Percentiles rank a stretch among this genome's conserved stretches.
These are phyloP conservation scores for Clostera curtula DNA, from an alignment of 2,888 invertebrate species.

Conservation along the genomic window DNA sequence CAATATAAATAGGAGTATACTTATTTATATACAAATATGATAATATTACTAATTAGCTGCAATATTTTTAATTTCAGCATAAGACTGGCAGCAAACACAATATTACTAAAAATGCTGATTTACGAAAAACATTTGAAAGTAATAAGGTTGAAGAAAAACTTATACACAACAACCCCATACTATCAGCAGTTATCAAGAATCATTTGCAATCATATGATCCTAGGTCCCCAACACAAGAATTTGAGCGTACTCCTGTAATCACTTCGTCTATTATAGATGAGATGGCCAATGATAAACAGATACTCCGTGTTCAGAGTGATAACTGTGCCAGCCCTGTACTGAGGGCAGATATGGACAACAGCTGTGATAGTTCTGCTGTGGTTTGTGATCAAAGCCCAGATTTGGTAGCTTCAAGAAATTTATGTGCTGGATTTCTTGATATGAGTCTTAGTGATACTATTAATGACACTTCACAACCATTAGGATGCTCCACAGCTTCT, in stretches of 20 bases:
- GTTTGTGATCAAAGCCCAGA: conserved; percentile 38
- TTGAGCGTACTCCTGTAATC: conserved; percentile 75
- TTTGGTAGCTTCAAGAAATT: conserved; percentile 51
- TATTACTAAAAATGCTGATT: conserved; percentile 66
- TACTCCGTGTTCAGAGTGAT: conserved; percentile 24
- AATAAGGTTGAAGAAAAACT: conserved; percentile 49
- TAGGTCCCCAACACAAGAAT: conserved; percentile 75
- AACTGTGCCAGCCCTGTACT: conserved; percentile 41
- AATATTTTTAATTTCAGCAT: conserved; percentile 43
- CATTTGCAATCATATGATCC: conserved; percentile 71
- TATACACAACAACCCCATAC: conserved; percentile 61
- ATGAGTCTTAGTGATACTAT: conserved; percentile 50
- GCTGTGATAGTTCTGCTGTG: conserved; percentile 37
- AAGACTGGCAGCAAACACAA: conserved; percentile 55
- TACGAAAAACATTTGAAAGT: conserved; percentile 64
- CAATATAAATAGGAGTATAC: no score
- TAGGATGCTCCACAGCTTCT: conserved; percentile 59
- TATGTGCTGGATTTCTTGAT: conserved; percentile 52
- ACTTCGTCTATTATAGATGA: conserved; percentile 39
- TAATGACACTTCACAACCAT: conserved; percentile 46
- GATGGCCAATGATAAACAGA: conserved; percentile 25
- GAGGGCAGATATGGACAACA: conserved; percentile 29
- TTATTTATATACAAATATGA: no score
- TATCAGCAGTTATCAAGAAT: conserved; percentile 64
- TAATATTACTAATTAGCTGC: no score